These are phyloP conservation scores for Oreotragus oreotragus DNA, from an alignment of 2,113 vertebrate species.

Conservation along the genomic window DNA sequence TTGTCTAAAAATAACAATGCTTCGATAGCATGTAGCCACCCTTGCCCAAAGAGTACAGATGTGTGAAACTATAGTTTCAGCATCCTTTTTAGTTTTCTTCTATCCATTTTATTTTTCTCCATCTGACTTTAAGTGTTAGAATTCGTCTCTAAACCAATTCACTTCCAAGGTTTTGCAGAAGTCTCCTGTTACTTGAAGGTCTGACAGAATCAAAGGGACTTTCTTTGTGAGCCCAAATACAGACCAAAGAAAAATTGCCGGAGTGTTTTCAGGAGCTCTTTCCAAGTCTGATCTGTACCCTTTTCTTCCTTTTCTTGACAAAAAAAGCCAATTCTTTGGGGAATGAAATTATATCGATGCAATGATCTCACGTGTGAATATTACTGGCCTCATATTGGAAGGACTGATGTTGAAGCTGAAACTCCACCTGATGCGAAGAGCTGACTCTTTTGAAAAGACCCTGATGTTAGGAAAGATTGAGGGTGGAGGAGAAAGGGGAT, in stretches of 20 bases:
- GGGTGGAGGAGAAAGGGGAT: neutral
- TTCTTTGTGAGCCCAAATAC: neutral
- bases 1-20: slow-evolving; percentile 23
- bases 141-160: neutral
- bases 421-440: neutral
- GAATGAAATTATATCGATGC: neutral
- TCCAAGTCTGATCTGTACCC: neutral
- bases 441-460: neutral
- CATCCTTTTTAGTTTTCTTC: neutral
- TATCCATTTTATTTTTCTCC: neutral
- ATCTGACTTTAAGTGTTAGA: neutral
- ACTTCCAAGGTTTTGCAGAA: neutral
- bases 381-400: neutral
- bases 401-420: neutral
- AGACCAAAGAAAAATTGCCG: neutral
- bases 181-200: neutral
- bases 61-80: neutral
- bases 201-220: neutral
- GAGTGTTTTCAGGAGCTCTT: neutral
- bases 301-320: neutral
- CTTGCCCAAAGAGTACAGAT: neutral
- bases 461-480: neutral
- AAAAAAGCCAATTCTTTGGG: neutral
- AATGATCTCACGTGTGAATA: neutral
- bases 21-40: neutral